These are phyloP conservation scores for Apantesis nais DNA, from an alignment of 2,888 invertebrate species.

Conservation along the genomic window DNA sequence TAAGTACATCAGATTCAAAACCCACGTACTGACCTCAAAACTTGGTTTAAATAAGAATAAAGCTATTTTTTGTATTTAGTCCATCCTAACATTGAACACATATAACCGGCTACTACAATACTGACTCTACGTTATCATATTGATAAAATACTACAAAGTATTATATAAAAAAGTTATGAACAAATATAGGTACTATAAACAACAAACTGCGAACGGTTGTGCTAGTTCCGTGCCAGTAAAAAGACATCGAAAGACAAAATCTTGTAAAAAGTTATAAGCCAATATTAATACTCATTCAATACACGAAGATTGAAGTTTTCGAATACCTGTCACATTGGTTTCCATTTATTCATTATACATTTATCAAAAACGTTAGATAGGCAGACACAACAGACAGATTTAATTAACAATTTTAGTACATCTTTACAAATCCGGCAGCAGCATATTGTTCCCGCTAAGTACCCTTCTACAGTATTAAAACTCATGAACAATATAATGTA, in stretches of 20 bases:
- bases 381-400: constrained; percentile 16
- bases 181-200: neutral
- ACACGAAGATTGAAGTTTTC: neutral
- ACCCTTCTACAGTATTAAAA: constrained; percentile 40
- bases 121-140: constrained; percentile 13
- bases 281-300: constrained; percentile 8
- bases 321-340: constrained; percentile 1
- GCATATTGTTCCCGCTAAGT: constrained; percentile 38
- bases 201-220: neutral
- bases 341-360: constrained; percentile 22
- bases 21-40: constrained; percentile 10
- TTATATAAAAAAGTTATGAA: neutral
- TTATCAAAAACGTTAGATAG: constrained; percentile 36
- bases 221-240: constrained; percentile 2
- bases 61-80: constrained; percentile 9
- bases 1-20: constrained; percentile 10
- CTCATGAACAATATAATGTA: constrained; percentile 37
- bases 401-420: constrained; percentile 21
- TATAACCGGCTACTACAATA: constrained; percentile 8
- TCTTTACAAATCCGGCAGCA: neutral
- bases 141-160: constrained; percentile 5
- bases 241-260: constrained; percentile 10
- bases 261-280: constrained; percentile 10
- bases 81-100: constrained; percentile 10
- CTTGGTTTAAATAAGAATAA: constrained; percentile 8